These are phyloP conservation scores for Laupala kohalensis DNA, from an alignment of 1,140 invertebrate species.

Conservation along the genomic window DNA sequence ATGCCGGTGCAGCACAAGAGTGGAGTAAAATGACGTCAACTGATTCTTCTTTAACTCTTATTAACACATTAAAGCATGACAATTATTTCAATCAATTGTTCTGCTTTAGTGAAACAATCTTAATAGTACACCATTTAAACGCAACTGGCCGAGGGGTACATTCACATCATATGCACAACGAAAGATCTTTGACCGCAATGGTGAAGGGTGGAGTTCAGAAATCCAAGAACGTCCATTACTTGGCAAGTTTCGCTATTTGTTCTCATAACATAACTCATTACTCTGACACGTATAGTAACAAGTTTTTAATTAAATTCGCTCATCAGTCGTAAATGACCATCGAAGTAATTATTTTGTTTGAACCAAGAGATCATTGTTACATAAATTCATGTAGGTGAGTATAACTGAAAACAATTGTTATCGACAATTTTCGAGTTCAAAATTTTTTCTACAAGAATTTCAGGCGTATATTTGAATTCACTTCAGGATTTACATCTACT, in stretches of 20 bases:
- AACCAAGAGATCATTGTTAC: neutral
- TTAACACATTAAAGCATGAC: neutral
- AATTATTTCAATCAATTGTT: neutral
- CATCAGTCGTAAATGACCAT: neutral
- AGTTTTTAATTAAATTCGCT: neutral
- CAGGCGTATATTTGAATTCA: no score
- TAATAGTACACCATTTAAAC: neutral
- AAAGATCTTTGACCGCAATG: neutral
- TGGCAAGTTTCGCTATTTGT: neutral
- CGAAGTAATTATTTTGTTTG: neutral
- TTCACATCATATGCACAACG: neutral
- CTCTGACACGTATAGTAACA: neutral
- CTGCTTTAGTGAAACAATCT: neutral
- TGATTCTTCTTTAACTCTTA: neutral
- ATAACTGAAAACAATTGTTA: neutral
- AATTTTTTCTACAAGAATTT: no score
- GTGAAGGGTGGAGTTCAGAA: neutral
- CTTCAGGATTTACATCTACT: no score
- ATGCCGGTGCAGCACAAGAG: slow-evolving; percentile 12
- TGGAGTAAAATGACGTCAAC: neutral
- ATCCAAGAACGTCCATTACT: neutral
- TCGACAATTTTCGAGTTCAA: no score
- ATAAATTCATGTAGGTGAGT: no score
- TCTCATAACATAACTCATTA: neutral
- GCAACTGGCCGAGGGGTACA: neutral